Evolutionary conservation across 2,113 vertebrate genomes (phyloP), one percentile per base, ranked within the genome.

Genomic region (Oncorhynchus tshawytscha): DNA sequence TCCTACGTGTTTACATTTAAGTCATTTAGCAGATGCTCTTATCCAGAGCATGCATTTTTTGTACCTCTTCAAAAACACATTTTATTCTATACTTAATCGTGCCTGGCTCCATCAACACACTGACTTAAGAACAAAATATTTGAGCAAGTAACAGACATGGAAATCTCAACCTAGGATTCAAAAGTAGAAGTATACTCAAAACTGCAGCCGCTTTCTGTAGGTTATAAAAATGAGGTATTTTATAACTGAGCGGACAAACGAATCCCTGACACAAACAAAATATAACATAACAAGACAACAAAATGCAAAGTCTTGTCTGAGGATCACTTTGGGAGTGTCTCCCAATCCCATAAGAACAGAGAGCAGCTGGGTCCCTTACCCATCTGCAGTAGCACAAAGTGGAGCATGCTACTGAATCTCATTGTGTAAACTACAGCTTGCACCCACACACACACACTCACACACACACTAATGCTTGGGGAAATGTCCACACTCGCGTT

Each of bases 301-400:
- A 86, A 86, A 89, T 89, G 81, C 80, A 81, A 67, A 0, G 77
- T 83, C 84, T 81, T 71, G 70, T 73, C 85, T 86, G 77, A 72
- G 67, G 34, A 15, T 69, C 34, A 39, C 67, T 69, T 45, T 69
- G 1, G 16, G 18, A 69, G 20, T 27, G 1, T 22, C 34, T 69
- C 65, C 25, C 9, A 69, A 69, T 3, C 66, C 67, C 67, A n/a
- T 39, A 69, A 31, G 31, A 69, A 20, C 27, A 39, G 67, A 69
- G 34, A 45, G 29, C 67, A 69, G 67, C 67, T 69, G 67, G 34
- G 31, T 69, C 45, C 67, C 29, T 34, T 9, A 20, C 20, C 67
- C 67, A 45, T 69, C 67, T 69, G 34, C 67, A 45, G 31, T 20
- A 18, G 34, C 34, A 31, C 29, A 22, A 22, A 69, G 29, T 45